phyloP scores from a whole-genome alignment of 2,797 vertebrate genomes.

The Tragelaphus eurycerus region DNA sequence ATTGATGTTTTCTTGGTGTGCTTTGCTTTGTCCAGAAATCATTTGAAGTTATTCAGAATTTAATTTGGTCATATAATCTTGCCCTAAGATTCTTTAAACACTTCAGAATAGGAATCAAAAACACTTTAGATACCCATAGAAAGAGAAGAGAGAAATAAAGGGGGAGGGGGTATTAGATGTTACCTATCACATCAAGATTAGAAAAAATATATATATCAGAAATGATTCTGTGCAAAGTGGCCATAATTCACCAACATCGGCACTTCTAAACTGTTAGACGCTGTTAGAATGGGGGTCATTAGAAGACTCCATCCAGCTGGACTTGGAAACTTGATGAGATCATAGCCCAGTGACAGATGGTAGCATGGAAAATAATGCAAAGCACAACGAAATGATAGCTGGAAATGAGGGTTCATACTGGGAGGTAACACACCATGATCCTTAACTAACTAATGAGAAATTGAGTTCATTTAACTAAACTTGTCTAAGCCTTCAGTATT shows the following conservation, averaged over 20 bases:
- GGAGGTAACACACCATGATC: not conserved
- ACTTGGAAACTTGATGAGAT: conserved; percentile 35
- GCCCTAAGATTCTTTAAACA: not conserved
- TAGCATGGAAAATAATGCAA: conserved; percentile 49
- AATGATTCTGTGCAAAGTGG: not conserved
- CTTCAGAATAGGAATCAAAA: not conserved
- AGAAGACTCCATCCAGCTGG: conserved; percentile 36
- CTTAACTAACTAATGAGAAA: conserved; percentile 53
- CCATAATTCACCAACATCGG: not conserved
- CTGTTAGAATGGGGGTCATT: not conserved
- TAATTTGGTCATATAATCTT: not conserved
- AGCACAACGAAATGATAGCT: conserved; percentile 1
- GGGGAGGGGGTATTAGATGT: not conserved
- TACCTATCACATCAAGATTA: not conserved
- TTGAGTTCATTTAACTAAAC: conserved; percentile 25
- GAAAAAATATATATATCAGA: not conserved
- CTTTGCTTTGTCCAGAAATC: not conserved
- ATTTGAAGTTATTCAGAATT: not conserved
- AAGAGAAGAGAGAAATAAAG: not conserved
- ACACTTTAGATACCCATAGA: not conserved
- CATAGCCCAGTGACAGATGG: not conserved
- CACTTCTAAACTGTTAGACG: not conserved
- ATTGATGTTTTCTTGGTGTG: not conserved
- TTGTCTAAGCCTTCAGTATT: not conserved
- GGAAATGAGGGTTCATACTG: not conserved